Percentiles rank a stretch among this genome's conserved stretches.
Evolutionary conservation across 2,888 invertebrate species (phyloP).

Genomic region (Drosophila percnosoma): DNA sequence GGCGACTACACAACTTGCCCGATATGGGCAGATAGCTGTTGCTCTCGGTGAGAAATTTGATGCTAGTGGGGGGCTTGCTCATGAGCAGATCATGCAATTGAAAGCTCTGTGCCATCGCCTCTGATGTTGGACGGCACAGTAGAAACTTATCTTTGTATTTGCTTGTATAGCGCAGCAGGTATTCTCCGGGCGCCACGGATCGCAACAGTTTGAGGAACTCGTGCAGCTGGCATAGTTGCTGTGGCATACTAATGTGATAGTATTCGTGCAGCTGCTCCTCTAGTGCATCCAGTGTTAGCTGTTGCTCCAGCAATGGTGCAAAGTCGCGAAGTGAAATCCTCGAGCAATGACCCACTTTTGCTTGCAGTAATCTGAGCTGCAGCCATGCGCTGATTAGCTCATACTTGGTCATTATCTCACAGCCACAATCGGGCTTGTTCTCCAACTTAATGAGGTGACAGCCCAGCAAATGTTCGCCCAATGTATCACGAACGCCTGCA

Average conservation of each 20-base stretch:
- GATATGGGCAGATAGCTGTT: conserved; percentile 70
- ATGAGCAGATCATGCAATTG: conserved; percentile 61
- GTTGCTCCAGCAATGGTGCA: conserved; percentile 65
- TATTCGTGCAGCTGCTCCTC: conserved; percentile 65
- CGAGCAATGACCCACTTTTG: conserved; percentile 55
- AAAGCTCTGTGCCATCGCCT: conserved; percentile 61
- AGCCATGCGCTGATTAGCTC: conserved; percentile 80
- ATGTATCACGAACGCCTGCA: conserved; percentile 44
- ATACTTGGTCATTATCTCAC: conserved; percentile 79
- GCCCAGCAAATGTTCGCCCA: conserved; percentile 37
- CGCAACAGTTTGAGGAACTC: conserved; percentile 74
- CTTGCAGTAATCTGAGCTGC: conserved; percentile 62
- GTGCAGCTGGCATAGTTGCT: conserved; percentile 65
- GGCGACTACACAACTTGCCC: conserved; percentile 61
- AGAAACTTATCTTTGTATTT: conserved; percentile 76
- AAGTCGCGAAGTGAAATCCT: conserved; percentile 68
- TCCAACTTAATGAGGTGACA: conserved; percentile 77
- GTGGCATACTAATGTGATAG: conserved; percentile 63
- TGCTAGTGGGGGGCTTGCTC: conserved; percentile 51
- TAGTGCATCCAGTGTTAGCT: conserved; percentile 51
- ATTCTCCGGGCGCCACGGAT: conserved; percentile 65
- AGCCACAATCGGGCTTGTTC: conserved; percentile 80
- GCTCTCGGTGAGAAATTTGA: conserved; percentile 67
- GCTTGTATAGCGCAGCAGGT: conserved; percentile 73
- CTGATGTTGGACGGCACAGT: conserved; percentile 65